These are phyloP conservation scores for Azemiops feae DNA, from an alignment of 2,113 vertebrate genomes.

Conservation along the genomic window DNA sequence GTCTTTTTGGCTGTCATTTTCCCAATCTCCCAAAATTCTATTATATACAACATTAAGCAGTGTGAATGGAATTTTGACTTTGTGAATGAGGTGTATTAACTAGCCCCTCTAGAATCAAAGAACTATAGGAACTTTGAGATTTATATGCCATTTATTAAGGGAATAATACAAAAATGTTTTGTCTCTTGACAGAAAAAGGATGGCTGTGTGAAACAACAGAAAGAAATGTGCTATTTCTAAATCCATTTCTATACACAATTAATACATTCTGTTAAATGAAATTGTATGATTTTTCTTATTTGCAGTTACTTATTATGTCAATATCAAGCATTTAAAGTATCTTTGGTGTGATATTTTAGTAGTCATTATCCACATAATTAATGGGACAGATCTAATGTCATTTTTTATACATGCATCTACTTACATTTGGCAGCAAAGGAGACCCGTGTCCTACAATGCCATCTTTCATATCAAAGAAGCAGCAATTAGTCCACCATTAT, in stretches of 20 bases:
- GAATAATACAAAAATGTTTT: background rate
- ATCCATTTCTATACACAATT: background rate
- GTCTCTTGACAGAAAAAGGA: background rate
- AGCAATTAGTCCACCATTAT: conserved; percentile 48
- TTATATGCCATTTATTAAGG: background rate
- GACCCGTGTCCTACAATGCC: conserved; percentile 36
- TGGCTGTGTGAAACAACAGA: background rate
- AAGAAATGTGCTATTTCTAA: background rate
- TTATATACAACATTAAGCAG: background rate
- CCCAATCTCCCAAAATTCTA: background rate
- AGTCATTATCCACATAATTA: background rate
- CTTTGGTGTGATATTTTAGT: background rate
- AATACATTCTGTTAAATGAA: background rate
- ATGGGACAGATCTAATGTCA: conserved; percentile 31
- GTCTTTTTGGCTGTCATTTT: background rate
- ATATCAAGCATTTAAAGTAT: background rate
- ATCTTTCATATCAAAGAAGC: conserved; percentile 36
- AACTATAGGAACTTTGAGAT: background rate
- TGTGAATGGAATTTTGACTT: background rate
- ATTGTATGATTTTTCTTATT: background rate
- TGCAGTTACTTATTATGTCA: background rate
- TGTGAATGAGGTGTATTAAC: background rate
- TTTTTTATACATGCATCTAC: conserved; percentile 26
- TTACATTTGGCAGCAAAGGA: conserved; percentile 48
- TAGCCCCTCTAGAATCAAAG: background rate